These are phyloP conservation scores for Nilaparvata lugens DNA, from an alignment of 1,140 invertebrate genomes.

Conservation along the genomic window DNA sequence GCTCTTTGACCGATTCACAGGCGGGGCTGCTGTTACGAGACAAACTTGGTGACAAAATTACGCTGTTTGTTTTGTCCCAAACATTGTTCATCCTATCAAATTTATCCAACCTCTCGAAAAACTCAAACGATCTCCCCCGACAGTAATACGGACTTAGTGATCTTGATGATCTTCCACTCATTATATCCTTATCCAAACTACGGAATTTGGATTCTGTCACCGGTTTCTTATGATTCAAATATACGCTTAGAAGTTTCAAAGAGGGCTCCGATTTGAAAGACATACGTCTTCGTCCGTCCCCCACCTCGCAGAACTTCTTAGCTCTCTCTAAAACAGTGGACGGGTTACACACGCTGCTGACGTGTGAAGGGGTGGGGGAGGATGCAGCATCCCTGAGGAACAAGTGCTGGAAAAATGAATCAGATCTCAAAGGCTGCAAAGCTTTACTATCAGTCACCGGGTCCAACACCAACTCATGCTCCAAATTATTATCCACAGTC, in stretches of 20 bases:
- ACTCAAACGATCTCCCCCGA: conserved; percentile 29
- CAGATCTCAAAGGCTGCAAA: conserved; percentile 37
- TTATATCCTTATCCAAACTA: conserved; percentile 46
- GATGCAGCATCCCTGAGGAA: conserved; percentile 42
- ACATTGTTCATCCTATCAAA: conserved; percentile 34
- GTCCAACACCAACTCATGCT: too few relatives aligned
- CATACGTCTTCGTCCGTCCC: background rate
- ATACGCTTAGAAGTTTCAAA: conserved; percentile 45
- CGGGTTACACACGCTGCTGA: conserved; percentile 34
- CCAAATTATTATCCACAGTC: background rate
- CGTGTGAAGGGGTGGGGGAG: conserved; percentile 27
- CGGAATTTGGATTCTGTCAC: conserved; percentile 62
- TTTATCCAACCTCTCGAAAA: conserved; percentile 35
- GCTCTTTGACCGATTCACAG: conserved; percentile 32
- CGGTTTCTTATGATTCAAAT: conserved; percentile 55
- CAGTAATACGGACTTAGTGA: conserved; percentile 36
- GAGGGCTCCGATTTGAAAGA: conserved; percentile 42
- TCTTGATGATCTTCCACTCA: conserved; percentile 33
- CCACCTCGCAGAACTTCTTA: conserved; percentile 39
- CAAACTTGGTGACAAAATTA: conserved; percentile 5
- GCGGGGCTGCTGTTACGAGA: conserved; percentile 29
- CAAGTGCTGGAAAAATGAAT: conserved; percentile 60
- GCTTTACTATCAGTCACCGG: background rate
- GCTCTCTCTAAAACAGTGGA: conserved; percentile 51
- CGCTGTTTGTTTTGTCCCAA: conserved; percentile 19